Conservation (phyloP, 2,888 invertebrate genomes). For the Megastigmus dorsalis region DNA sequence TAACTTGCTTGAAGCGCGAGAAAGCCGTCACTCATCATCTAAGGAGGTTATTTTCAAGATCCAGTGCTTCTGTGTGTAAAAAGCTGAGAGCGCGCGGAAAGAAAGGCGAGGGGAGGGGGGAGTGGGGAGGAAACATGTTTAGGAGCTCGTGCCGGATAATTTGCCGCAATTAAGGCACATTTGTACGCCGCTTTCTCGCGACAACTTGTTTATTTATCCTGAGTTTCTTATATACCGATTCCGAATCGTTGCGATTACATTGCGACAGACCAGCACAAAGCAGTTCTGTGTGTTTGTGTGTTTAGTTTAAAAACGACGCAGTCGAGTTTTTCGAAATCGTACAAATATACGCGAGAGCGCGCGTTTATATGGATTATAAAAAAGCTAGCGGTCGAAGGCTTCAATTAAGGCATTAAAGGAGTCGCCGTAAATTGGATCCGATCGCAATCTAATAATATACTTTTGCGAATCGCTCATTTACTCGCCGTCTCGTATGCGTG, state of each 20-base stretch:
- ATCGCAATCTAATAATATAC: constrained; percentile 34
- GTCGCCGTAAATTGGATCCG: constrained; percentile 45
- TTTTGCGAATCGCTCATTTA: constrained; percentile 17
- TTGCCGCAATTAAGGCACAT: constrained; percentile 21
- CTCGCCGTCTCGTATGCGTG: too few relatives aligned
- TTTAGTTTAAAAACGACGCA: too few relatives aligned
- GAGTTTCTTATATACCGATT: neutral
- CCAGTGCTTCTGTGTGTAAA: neutral
- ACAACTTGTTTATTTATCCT: neutral
- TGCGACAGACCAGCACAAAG: too few relatives aligned
- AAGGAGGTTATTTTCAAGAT: constrained; percentile 17
- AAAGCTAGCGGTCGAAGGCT: neutral
- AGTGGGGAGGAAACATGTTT: neutral
- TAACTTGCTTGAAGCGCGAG: constrained; percentile 8
- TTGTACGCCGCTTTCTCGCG: neutral
- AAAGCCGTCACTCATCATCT: constrained; percentile 12
- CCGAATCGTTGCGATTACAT: too few relatives aligned
- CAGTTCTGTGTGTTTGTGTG: too few relatives aligned
- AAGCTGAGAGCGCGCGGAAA: neutral
- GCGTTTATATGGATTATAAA: constrained; percentile 17
- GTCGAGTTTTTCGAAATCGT: neutral
- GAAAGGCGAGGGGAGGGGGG: neutral
- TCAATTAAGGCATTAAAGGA: constrained; percentile 43
- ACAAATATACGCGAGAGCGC: neutral
- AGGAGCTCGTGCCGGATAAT: neutral